Percentiles rank a stretch among this genome's conserved stretches.
These are phyloP conservation scores for Antrozous pallidus DNA, from an alignment of 2,797 vertebrate genomes.

Conservation along the genomic window DNA sequence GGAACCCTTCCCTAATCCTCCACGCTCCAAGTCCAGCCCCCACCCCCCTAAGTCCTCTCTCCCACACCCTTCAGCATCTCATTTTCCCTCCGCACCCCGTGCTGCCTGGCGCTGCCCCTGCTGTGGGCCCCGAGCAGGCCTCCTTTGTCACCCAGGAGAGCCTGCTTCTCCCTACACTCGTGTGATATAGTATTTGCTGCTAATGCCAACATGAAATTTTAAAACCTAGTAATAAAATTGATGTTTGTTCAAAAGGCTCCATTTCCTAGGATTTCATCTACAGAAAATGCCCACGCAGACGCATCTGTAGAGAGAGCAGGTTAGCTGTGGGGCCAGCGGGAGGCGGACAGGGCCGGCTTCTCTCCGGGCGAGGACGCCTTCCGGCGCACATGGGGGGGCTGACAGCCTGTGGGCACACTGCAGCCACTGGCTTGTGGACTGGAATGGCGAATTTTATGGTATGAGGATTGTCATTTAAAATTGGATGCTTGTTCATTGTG, in stretches of 20 bases:
- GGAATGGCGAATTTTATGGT: not conserved
- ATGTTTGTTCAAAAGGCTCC: not conserved
- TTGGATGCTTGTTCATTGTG: not conserved
- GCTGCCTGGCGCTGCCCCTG: not conserved
- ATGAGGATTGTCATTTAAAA: not conserved
- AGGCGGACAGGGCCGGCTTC: not conserved
- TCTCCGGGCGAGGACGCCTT: not conserved
- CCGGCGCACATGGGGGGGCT: not conserved
- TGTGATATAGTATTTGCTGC: not conserved
- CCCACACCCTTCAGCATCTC: not conserved
- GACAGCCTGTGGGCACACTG: not conserved
- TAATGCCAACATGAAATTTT: not conserved
- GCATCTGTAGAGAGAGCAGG: not conserved
- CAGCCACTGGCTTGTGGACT: not conserved
- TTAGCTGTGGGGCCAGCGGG: not conserved
- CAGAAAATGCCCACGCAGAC: not conserved
- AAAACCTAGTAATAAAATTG: not conserved
- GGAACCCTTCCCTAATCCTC: not conserved
- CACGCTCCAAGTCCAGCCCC: too few species aligned
- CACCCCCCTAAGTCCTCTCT: not conserved
- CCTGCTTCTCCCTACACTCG: not conserved
- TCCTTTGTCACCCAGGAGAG: rapidly evolving
- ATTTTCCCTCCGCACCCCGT: rapidly evolving
- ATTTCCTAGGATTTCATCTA: not conserved
- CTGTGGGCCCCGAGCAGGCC: not conserved